Evolutionary conservation across 2,797 vertebrate species (phyloP), one percentile per base, ranked within the genome.

Genomic region (Sebastes diaconus): DNA sequence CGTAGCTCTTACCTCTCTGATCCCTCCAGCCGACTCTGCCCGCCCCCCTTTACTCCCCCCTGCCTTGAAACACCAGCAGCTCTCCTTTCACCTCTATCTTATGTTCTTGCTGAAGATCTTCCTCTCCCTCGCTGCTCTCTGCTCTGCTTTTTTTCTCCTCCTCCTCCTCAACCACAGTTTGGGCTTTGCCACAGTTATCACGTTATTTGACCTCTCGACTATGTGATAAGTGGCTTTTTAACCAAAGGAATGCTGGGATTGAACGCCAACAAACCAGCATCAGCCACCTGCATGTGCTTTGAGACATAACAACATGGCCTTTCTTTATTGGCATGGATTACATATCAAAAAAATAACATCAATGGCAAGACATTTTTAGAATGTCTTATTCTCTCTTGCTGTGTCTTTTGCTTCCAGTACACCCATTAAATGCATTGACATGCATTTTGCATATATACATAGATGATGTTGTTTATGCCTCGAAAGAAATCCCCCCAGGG

Each of bases 201-300:
- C 80, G 85, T 78, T 73, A 65, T 89, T 80, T 93, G 92, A 93
- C 88, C 73, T 87, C 79, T 27, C 92, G 90, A 84, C 94, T 92
- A 63, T 94, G 94, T 95, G 90, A 90, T 80, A 95, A 96, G 94
- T 97, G 96, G 94, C 96, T 96, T 95, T 93, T 93, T 90, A 94
- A 94, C 94, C 94, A 81, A 95, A 95, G 94, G 96, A 96, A 97
- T 97, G 97, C 97, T 97, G 97, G 97, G 96, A 96, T 97, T 98
- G 97, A 96, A 95, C 90, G 91, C 14, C 64, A 92, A 94, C 97
- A 97, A 97, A 96, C 97, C 97, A 97, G 97, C 97, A 98, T 98
- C 94, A 91, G 85, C 96, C 95, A 95, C 95, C 95, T 98, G 97
- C 98, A 98, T 98, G 98, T 96, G 93, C 95, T 93, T 90, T 81